These are phyloP conservation scores for Craniophora ligustri DNA, from an alignment of 2,888 invertebrate genomes.

Conservation along the genomic window DNA sequence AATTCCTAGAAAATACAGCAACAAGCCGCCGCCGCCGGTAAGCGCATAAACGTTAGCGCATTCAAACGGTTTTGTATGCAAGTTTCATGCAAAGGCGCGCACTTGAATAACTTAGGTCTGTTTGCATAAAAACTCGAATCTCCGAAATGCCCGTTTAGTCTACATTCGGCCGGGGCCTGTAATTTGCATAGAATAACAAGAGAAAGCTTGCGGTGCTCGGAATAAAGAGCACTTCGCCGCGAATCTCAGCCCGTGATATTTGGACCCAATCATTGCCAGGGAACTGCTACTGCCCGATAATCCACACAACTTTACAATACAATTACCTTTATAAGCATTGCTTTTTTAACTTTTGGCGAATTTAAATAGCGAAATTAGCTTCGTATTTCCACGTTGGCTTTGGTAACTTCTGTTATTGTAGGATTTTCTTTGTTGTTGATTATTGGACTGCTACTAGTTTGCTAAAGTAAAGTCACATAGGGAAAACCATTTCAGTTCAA, in stretches of 20 bases:
- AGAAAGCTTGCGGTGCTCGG: slow-evolving; percentile 71
- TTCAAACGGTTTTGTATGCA: slow-evolving; percentile 81
- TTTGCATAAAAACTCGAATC: slow-evolving; percentile 87
- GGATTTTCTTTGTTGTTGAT: slow-evolving; percentile 12
- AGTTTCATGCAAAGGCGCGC: slow-evolving; percentile 80
- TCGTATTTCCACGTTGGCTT: slow-evolving; percentile 40
- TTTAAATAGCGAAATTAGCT: slow-evolving; percentile 54
- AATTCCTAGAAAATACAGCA: slow-evolving; percentile 51
- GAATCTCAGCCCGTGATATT: slow-evolving; percentile 68
- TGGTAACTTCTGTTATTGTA: slow-evolving; percentile 20
- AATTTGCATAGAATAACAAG: slow-evolving; percentile 88
- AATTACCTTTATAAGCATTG: slow-evolving; percentile 52
- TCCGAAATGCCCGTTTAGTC: slow-evolving; percentile 83
- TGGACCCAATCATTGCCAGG: slow-evolving; percentile 69
- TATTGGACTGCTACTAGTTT: background rate
- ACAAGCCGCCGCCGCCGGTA: slow-evolving; percentile 48
- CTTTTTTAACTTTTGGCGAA: slow-evolving; percentile 52
- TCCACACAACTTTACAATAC: slow-evolving; percentile 54
- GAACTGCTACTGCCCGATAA: slow-evolving; percentile 55
- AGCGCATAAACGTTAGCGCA: slow-evolving; percentile 74
- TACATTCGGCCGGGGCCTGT: slow-evolving; percentile 72
- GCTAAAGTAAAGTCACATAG: slow-evolving; percentile 7
- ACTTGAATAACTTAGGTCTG: slow-evolving; percentile 85
- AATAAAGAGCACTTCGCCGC: slow-evolving; percentile 68
- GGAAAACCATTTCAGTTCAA: slow-evolving; percentile 23